phyloP scores from a whole-genome alignment of 2,797 vertebrate species.

The Pelochelys cantorii region DNA sequence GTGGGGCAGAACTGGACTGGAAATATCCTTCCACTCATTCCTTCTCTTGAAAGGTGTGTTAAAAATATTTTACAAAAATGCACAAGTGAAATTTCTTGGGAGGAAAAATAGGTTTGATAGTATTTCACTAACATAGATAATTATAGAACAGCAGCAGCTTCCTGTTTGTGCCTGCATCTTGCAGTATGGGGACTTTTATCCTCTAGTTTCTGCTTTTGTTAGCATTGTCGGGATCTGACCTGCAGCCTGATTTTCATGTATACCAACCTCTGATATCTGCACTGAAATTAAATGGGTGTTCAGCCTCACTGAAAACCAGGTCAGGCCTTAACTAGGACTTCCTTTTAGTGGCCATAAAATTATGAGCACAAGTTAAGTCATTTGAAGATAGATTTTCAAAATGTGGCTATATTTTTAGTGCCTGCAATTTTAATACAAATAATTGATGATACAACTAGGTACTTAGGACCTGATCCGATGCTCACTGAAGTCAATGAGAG shows the following conservation, averaged over 20 bases:
- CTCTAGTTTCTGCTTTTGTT: not conserved
- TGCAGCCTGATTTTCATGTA: not conserved
- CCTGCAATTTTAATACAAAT: fast-evolving
- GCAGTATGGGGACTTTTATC: not conserved
- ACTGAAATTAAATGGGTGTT: not conserved
- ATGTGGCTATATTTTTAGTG: not conserved
- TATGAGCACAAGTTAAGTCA: not conserved
- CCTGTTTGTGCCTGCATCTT: not conserved
- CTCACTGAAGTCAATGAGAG: not conserved
- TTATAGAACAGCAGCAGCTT: not conserved
- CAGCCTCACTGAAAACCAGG: not conserved
- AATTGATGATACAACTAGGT: fast-evolving
- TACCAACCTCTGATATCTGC: not conserved
- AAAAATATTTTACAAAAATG: not conserved
- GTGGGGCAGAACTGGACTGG: not conserved
- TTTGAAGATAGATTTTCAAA: slow-evolving; percentile 1
- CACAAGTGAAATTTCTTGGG: slow-evolving; percentile 9
- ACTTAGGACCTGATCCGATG: not conserved
- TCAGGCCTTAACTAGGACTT: not conserved
- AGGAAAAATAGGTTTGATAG: not conserved
- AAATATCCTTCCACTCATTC: slow-evolving; percentile 19
- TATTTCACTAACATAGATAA: slow-evolving; percentile 21
- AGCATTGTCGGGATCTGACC: not conserved
- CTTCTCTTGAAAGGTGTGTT: slow-evolving; percentile 21
- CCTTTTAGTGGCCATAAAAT: not conserved